Conservation (phyloP, 2,113 vertebrate genomes). For the Apus apus region DNA sequence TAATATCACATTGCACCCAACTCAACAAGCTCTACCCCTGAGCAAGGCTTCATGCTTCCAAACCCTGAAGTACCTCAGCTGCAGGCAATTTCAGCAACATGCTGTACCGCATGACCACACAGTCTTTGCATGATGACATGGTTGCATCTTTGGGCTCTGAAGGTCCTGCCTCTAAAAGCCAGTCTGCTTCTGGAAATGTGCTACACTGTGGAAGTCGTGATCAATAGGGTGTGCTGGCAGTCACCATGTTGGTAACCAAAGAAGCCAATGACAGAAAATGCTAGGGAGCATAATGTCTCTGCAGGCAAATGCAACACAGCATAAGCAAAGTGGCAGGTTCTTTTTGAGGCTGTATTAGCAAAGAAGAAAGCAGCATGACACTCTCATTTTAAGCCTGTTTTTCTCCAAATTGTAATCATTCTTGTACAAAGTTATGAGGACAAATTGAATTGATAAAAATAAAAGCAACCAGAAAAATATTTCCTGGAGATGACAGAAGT, state of each 20-base stretch:
- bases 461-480: background rate
- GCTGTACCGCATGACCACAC: fast-evolving
- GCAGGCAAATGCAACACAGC: background rate
- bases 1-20: background rate
- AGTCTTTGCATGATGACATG: fast-evolving
- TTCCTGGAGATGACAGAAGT: background rate
- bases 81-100: background rate
- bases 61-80: fast-evolving
- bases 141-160: background rate
- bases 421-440: background rate
- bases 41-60: background rate
- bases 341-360: background rate
- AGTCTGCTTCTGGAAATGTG: background rate
- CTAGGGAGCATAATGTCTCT: background rate
- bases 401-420: background rate
- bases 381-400: background rate
- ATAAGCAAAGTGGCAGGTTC: background rate
- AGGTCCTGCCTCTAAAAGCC: fast-evolving
- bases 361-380: background rate
- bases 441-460: background rate
- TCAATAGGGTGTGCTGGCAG: background rate
- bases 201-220: fast-evolving
- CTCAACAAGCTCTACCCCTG: background rate
- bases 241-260: fast-evolving
- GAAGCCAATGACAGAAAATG: background rate